Evolutionary conservation across 1,140 invertebrate species (phyloP), one percentile per base, ranked within the genome.

Genomic region (Drosophila navojoa): DNA sequence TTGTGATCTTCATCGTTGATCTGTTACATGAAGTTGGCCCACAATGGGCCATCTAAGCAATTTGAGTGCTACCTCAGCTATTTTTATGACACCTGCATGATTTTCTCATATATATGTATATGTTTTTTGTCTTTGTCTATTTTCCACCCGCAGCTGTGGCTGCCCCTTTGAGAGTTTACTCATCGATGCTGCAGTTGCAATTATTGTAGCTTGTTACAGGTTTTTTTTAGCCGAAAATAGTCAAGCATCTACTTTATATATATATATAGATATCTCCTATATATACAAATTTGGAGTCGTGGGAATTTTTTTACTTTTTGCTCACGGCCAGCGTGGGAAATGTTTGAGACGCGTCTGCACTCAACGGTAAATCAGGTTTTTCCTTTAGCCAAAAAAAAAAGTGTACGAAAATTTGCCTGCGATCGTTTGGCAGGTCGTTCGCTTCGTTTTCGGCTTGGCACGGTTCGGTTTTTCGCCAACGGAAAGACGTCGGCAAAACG

Each of bases 251-350:
- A 61, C 63, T 32, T 42, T 76, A 70, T 68, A 47, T 22, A 55
- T 11, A 63, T 64, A 47, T 81, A 75, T 76, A 68, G 64, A 63
- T 79, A 53, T 70, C 77, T 55, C 49, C 76, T 79, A 79, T 90
- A 89, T 87, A 87, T 87, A 87, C 82, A 87, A 87, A 87, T 87
- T 87, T 87, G 84, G 84, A 84, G 85, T 90, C 84, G 84, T 87
- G 84, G 84, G 84, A 87, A 87, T 85, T 86, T 81, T 69, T 77
- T 77, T 77, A 49, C 69, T 76, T 73, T 71, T 71, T 42, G 71
- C 64, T 73, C 57, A 61, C 50, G 71, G 75, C 76, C 79, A 84
- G 82, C 82, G 82, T 86, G 82, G 82, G 82, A 86, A 86, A 86
- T 89, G 75, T 84, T 84, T 80, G 71, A 57, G 69, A 82, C 61